Base-by-base conservation (phyloP, 1,140 invertebrate genomes). In the Trichonephila clavata region DNA sequence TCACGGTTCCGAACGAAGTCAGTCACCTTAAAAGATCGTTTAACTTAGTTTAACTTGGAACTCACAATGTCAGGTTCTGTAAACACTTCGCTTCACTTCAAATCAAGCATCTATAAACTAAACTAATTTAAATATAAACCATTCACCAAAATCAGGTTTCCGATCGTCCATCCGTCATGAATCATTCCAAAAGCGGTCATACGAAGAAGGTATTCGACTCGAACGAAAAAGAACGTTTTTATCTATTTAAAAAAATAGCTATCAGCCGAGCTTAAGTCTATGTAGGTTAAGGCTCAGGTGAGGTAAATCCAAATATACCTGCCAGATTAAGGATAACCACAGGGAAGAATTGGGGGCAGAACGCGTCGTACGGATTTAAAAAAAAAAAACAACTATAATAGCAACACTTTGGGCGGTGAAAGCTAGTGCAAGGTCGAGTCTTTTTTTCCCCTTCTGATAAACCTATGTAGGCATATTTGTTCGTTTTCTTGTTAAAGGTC, bases 251-350 rank as follows among this genome's bases (percentile, higher is more conserved):
- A 83, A 83, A 57, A 77, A 77, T n/a, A 83, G 43, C 50, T 50
- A 50, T 83, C 81, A 83, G 20, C 81, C 24, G 81, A 83, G 50
- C 39, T 83, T 59, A 83, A 50, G 14, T n/a, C 43, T n/a, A 83
- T 83, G 10, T 83, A 83, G 81, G 81, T 83, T 83, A 83, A 83
- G 81, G 81, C 21, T 83, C 81, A 83, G n/a, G 50, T 50, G 81
- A 50, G 81, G 16, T 24, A 57, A 83, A 83, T 83, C 81, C 81
- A 83, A 83, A 83, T 83, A 83, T 83, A 83, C 81, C 81, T 83
- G 39, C 7, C 50, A 16, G 81, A 83, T 83, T 83, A 83, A 59
- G 81, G 81, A 83, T 83, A n/a, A 50, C 77, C 43, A 27, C 24
- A 27, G 77, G 71, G 71, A 39, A 24, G 71, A 83, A 83, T 83